Evolutionary conservation across 2,888 invertebrate species (phyloP).

Genomic region (Esperia sulphurella): DNA sequence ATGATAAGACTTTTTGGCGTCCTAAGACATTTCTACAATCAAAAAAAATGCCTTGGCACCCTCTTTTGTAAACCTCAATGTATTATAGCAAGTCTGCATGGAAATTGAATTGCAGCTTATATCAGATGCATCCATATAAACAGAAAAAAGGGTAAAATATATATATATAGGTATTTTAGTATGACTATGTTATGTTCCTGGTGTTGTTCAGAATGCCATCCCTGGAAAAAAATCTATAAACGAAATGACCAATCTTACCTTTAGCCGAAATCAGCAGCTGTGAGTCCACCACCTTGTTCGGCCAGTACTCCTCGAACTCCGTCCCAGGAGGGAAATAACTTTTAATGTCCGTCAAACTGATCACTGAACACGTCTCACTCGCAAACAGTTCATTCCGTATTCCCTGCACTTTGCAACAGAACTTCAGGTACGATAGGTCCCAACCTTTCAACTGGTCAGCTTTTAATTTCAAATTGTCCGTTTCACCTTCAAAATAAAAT

Average conservation of each 20-base stretch:
- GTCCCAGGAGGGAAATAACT: conserved; percentile 94
- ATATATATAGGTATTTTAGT: background rate
- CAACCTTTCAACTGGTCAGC: conserved; percentile 93
- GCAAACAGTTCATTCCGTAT: conserved; percentile 94
- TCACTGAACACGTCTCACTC: conserved; percentile 93
- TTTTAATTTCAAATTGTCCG: conserved; percentile 92
- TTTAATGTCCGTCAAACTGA: conserved; percentile 93
- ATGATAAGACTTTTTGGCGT: no score
- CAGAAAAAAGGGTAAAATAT: no score
- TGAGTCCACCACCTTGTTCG: conserved; percentile 91
- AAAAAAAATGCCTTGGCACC: no score
- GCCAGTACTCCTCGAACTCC: conserved; percentile 96
- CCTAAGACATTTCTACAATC: no score
- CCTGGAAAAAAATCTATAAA: background rate
- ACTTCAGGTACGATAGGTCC: conserved; percentile 95
- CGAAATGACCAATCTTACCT: conserved; percentile 48
- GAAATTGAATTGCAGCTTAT: no score
- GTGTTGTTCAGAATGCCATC: background rate
- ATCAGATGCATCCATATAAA: no score
- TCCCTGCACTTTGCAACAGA: conserved; percentile 96
- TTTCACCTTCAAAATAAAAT: conserved; percentile 93
- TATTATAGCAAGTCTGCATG: no score
- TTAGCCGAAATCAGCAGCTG: conserved; percentile 86
- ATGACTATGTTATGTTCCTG: background rate
- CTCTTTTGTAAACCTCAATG: no score